Evolutionary conservation across 2,113 vertebrate genomes (phyloP), one percentile per base, ranked within the genome.

Genomic region (Oreotragus oreotragus): DNA sequence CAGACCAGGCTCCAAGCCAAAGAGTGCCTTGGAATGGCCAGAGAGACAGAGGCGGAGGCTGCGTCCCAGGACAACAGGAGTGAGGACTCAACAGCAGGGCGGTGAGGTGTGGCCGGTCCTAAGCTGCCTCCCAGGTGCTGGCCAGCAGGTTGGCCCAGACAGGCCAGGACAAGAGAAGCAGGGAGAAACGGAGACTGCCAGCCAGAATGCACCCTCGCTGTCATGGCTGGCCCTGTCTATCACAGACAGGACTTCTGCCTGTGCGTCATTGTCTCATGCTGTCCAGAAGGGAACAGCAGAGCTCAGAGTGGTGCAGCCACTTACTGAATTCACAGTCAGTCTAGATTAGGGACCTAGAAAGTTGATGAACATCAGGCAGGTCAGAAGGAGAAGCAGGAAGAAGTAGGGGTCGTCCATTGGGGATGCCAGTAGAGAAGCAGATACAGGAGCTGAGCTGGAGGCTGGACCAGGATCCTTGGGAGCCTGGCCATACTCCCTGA

Each of bases 261-360:
- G 51, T 4, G 0, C 5, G 0, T 14, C 66, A 15, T 2, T 28
- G 57, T 33, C 85, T 77, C 1, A 10, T 19, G 30, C n/a, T 27
- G 9, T 10, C 47, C 11, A 15, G 53, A 33, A 7, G 12, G 62
- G 36, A 8, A 6, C 1, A 2, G 15, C 19, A 3, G 70, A 30
- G 47, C 23, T 76, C 39, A 5, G 84, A 27, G 36, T 2, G 30
- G 55, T 62, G 23, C 12, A 55, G 62, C 3, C 3, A 2, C 23
- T 21, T 53, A 11, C 62, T 53, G 5, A 47, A 10, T 9, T 27
- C 92, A 92, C 23, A 25, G 84, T 66, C 51, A 6, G 45, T 12
- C 4, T 55, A 36, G 27, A 28, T 23, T 11, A 36, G 53, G 21
- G 53, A 53, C 36, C 47, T 64, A 84, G 66, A 79, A 96, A 55